Conservation (phyloP, 2,113 vertebrate genomes). For the Phyllostomus discolor region DNA sequence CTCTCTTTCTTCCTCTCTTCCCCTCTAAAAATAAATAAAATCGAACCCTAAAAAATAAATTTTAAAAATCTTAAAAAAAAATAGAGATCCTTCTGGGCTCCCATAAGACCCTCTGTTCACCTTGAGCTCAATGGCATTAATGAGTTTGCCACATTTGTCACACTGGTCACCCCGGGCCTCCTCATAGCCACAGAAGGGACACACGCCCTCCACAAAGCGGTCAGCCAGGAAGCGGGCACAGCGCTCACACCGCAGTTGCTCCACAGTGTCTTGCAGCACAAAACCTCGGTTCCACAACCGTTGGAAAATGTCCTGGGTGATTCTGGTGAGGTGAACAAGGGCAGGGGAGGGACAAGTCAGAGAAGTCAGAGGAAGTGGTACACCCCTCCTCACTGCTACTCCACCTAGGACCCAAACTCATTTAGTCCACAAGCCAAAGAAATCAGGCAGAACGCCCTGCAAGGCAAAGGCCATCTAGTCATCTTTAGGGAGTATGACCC, state of each 20-base stretch:
- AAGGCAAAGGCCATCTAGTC: background rate
- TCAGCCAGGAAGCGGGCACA: conserved; percentile 94
- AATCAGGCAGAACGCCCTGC: background rate
- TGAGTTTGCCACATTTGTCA: conserved; percentile 96
- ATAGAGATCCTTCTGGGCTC: background rate
- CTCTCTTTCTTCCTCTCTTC: background rate
- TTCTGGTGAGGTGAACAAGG: conserved; percentile 76
- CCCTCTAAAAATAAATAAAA: background rate
- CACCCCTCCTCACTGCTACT: background rate
- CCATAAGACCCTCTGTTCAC: conserved; percentile 71
- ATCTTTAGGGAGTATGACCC: background rate
- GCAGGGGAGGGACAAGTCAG: background rate
- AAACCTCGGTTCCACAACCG: conserved; percentile 83
- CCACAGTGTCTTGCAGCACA: conserved; percentile 88
- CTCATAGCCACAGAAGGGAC: conserved; percentile 90
- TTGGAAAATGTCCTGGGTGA: conserved; percentile 95
- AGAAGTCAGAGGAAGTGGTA: background rate
- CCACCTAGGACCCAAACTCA: background rate
- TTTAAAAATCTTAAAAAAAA: background rate
- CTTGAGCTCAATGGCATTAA: conserved; percentile 95
- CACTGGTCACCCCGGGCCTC: conserved; percentile 98
- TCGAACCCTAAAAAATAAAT: background rate
- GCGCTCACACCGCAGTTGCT: conserved; percentile 90
- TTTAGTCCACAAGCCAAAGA: background rate
- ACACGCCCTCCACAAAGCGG: conserved; percentile 95